A percentile compares a stretch with the other conserved stretches of the same genome.
Conservation (phyloP, 1,140 invertebrate genomes). For the Apis florea region DNA sequence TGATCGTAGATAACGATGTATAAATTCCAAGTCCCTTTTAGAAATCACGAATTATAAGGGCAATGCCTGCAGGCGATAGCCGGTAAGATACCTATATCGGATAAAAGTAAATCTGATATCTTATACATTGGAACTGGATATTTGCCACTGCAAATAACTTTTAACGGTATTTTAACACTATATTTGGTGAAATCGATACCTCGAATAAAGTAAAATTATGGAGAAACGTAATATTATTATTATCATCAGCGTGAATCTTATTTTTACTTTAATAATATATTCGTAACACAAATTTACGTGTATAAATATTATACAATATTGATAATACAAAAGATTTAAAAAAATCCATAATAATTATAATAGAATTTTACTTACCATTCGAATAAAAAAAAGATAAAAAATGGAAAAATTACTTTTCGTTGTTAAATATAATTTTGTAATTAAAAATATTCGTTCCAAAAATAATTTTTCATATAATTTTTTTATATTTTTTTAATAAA, state of each 20-base stretch:
- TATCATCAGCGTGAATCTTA: not conserved
- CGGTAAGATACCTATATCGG: conserved; percentile 22
- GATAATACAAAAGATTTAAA: too few species aligned
- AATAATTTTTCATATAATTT: too few species aligned
- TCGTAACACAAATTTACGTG: not conserved
- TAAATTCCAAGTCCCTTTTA: conserved; percentile 13
- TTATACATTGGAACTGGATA: conserved; percentile 7
- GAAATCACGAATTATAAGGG: conserved; percentile 9
- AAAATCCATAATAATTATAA: too few species aligned
- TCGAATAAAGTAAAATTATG: not conserved
- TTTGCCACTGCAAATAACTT: not conserved
- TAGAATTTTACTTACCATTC: too few species aligned
- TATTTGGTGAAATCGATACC: conserved; percentile 9
- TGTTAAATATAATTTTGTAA: too few species aligned
- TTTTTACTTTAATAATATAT: not conserved
- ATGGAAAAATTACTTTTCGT: not conserved
- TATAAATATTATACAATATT: not conserved
- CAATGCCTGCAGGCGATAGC: conserved; percentile 1
- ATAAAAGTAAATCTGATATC: conserved; percentile 18
- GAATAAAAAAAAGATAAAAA: not conserved
- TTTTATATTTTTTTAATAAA: too few species aligned
- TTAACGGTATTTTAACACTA: not conserved
- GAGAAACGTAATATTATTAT: not conserved
- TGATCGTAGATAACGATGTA: conserved; percentile 18
- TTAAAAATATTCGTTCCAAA: too few species aligned